Evolutionary conservation across 92 coral and sea anemone species (phyloP), one percentile per base, ranked within the genome.

Genomic region (Palythoa grandiflora): DNA sequence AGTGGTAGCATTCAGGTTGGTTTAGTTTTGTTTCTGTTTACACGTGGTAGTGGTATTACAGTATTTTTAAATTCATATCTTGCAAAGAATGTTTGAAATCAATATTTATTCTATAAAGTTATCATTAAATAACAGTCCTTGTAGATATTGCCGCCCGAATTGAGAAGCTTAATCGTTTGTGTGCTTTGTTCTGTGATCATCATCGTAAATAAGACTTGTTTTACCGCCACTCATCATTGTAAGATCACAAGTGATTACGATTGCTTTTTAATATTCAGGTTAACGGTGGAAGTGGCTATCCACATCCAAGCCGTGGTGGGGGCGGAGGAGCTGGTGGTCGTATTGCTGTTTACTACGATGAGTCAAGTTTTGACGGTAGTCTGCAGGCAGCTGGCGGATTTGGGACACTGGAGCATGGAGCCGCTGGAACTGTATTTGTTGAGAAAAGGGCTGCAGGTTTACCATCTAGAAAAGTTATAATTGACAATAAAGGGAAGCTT

Each of bases 271-370:
- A 68, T 14, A 11, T 71, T 11, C 74, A 93, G 95, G 95, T 87
- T 13, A 93, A 90, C 72, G 95, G 95, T 19, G 95, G 95, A 37
- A 87, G 72, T 54, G 93, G 93, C 38, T 87, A 87, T 76, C 75
- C 75, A 40, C 51, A 88, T 65, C n/a, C 87, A 21, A 68, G 60
- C 73, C 87, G 88, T 66, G 93, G 93, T 1, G 95, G 95, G 4
- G 95, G 95, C 17, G 95, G 95, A 48, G 95, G 95, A 44, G 90
- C 95, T 37, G 95, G 95, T 77, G 95, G 95, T 16, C 84, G 95
- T 20, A 93, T 93, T 54, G 95, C 93, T 10, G 65, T 93, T 59
- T 93, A 93, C 70, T 90, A 93, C 53, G 68, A 79, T 75, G 91
- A 90, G 40, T 81, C 85, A 53, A 72, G 80, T 40, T 93, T 90